These are phyloP conservation scores for Plectrocnemia conspersa DNA, from an alignment of 1,140 invertebrate species.

Conservation along the genomic window DNA sequence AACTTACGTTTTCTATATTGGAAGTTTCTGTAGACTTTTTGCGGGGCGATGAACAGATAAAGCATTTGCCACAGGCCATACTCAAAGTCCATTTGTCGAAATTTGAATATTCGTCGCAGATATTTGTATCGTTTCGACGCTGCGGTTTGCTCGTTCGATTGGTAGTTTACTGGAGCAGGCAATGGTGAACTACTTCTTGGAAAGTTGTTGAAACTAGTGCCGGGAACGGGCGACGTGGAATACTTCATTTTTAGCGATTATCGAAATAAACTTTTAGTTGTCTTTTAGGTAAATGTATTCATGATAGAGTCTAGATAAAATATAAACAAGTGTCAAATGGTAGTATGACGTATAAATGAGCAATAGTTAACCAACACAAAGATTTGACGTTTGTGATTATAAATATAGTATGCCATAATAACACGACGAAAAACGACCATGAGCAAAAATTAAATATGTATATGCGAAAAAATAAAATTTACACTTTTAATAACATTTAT, in stretches of 20 bases:
- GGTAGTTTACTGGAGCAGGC: conserved; percentile 56
- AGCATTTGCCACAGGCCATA: conserved; percentile 99
- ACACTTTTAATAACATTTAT: too few relatives aligned
- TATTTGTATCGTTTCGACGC: conserved; percentile 92
- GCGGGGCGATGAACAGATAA: conserved; percentile 90
- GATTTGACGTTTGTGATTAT: too few relatives aligned
- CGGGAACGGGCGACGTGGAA: conserved; percentile 60
- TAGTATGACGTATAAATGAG: too few relatives aligned
- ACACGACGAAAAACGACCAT: too few relatives aligned
- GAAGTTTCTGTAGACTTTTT: conserved; percentile 98
- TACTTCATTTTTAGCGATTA: conserved; percentile 67
- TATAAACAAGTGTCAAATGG: too few relatives aligned
- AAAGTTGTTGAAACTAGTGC: conserved; percentile 41
- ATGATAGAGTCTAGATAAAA: too few relatives aligned
- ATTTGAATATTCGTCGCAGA: conserved; percentile 83
- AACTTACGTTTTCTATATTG: conserved; percentile 94
- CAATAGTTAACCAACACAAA: too few relatives aligned
- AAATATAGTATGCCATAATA: too few relatives aligned
- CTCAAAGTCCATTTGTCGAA: conserved; percentile 99
- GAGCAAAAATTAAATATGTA: too few relatives aligned
- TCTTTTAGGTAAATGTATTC: too few relatives aligned
- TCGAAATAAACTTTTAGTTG: too few relatives aligned
- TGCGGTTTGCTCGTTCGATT: conserved; percentile 73
- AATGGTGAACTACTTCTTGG: conserved; percentile 54
- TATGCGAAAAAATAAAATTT: too few relatives aligned